Conservation (phyloP, 2,888 invertebrate species). For the Melinaea menophilus region DNA sequence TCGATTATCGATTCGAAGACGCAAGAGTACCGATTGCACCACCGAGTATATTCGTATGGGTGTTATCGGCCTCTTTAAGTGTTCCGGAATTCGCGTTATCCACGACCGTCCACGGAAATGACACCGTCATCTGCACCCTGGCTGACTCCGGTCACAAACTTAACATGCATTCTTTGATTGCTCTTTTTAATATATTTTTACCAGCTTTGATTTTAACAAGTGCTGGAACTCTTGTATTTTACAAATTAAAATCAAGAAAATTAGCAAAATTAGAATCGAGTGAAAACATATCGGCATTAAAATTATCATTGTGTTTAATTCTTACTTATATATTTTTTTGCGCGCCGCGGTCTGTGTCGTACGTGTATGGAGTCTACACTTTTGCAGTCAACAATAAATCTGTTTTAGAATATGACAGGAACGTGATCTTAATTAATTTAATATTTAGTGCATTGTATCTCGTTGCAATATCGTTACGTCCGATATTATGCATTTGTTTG, state of each 20-base stretch:
- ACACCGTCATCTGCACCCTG: slow-evolving; percentile 68
- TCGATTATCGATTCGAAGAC: slow-evolving; percentile 72
- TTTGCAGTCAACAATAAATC: slow-evolving; percentile 44
- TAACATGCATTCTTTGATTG: slow-evolving; percentile 62
- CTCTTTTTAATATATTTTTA: slow-evolving; percentile 61
- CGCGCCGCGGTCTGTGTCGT: slow-evolving; percentile 56
- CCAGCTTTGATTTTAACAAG: slow-evolving; percentile 56
- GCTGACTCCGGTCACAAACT: slow-evolving; percentile 70
- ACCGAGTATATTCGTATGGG: slow-evolving; percentile 78
- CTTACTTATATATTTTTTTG: slow-evolving; percentile 53
- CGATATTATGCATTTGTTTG: slow-evolving; percentile 46
- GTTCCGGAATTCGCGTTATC: slow-evolving; percentile 78
- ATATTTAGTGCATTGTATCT: slow-evolving; percentile 51
- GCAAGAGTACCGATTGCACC: slow-evolving; percentile 68
- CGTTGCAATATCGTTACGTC: slow-evolving; percentile 42
- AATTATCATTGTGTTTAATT: slow-evolving; percentile 62
- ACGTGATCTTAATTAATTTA: slow-evolving; percentile 45
- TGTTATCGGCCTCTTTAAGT: slow-evolving; percentile 76
- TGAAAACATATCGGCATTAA: slow-evolving; percentile 55
- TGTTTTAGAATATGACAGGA: slow-evolving; percentile 39
- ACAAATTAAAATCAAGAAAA: slow-evolving; percentile 55
- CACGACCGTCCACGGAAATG: slow-evolving; percentile 60
- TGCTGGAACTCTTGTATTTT: slow-evolving; percentile 47
- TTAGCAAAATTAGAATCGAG: slow-evolving; percentile 42
- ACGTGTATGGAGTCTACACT: slow-evolving; percentile 53